phyloP scores from a whole-genome alignment of 2,888 invertebrate species.

The Andrena dorsata region DNA sequence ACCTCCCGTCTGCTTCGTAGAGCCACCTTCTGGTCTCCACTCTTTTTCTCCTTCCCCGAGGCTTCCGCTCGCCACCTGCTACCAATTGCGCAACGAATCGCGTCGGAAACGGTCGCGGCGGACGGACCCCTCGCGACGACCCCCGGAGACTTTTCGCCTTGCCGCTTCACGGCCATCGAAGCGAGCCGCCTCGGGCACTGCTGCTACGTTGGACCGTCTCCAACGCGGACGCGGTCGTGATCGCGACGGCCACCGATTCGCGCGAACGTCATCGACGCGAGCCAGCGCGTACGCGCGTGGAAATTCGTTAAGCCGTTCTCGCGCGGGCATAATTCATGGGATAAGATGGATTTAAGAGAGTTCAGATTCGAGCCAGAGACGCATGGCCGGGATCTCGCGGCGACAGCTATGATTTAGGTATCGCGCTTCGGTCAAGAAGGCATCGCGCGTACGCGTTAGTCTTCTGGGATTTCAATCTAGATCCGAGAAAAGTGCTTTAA shows the following conservation, averaged over 20 bases:
- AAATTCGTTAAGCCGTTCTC: constrained; percentile 31
- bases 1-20: constrained; percentile 49
- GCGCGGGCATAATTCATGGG: constrained; percentile 61
- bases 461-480: not conserved
- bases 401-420: constrained; percentile 33
- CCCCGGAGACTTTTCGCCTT: not conserved
- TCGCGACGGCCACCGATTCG: not conserved
- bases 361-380: constrained; percentile 33
- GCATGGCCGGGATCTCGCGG: constrained; percentile 13
- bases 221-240: constrained; percentile 49
- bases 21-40: constrained; percentile 61
- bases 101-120: not conserved
- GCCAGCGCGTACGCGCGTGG: not conserved
- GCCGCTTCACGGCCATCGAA: no score
- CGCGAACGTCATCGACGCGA: not conserved
- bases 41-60: not conserved
- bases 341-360: constrained; percentile 63
- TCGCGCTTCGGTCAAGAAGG: constrained; percentile 1
- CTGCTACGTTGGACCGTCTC: constrained; percentile 70
- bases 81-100: constrained; percentile 61
- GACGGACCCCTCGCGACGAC: not conserved
- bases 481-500: not conserved
- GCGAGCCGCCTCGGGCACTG: constrained; percentile 7
- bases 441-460: no score
- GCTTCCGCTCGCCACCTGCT: constrained; percentile 66